Evolutionary conservation across 2,888 invertebrate genomes (phyloP).

Genomic region (Phyllotreta cruciferae): DNA sequence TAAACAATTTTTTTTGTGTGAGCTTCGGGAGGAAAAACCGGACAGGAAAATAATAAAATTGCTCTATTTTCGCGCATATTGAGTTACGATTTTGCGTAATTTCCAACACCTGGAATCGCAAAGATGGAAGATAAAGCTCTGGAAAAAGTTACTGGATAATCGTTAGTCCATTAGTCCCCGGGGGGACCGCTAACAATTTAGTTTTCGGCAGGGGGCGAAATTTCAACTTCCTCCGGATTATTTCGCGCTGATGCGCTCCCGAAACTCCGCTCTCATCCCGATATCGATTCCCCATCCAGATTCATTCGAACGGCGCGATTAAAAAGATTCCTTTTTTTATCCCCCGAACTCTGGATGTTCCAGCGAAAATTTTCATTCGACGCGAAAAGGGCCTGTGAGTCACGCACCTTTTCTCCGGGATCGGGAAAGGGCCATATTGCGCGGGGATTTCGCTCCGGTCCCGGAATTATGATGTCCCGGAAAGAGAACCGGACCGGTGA

Average conservation of each 20-base stretch:
- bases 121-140: no score
- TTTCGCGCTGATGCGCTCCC: constrained; percentile 51
- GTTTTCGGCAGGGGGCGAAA: constrained; percentile 38
- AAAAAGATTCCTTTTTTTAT: no score
- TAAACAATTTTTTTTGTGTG: background rate
- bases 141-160: no score
- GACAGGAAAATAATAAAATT: no score
- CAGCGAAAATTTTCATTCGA: background rate
- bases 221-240: constrained; percentile 51
- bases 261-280: constrained; percentile 21
- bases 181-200: constrained; percentile 44
- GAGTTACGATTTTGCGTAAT: constrained; percentile 48
- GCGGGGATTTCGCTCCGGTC: constrained; percentile 35
- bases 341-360: no score
- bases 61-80: no score
- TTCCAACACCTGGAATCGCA: no score
- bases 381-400: constrained; percentile 23
- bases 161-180: constrained; percentile 56
- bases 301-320: constrained; percentile 11
- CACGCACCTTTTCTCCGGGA: constrained; percentile 37
- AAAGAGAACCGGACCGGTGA: constrained; percentile 15
- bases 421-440: constrained; percentile 42
- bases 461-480: constrained; percentile 30
- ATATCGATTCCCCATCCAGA: constrained; percentile 24
- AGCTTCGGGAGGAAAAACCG: background rate